Base-by-base conservation (phyloP, 2,888 invertebrate species). In the Abrostola triplasia region DNA sequence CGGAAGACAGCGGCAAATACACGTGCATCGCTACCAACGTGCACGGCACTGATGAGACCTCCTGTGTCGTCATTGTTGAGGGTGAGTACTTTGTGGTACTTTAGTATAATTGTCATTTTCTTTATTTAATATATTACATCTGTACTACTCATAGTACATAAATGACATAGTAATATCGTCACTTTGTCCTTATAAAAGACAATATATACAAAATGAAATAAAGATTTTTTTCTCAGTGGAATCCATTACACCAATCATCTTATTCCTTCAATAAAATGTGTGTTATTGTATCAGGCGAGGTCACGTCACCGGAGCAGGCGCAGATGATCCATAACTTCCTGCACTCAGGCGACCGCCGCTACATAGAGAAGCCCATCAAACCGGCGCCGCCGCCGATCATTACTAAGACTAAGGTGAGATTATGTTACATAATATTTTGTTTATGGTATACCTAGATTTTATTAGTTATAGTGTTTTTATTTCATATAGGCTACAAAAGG, bases 1-100 rank as follows among this genome's bases (percentile, higher is more conserved):
- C 98, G 0, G 97, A 97, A 65, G 99, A 99, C 95, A 98, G 99
- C 71, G 99, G 99, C 78, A 98, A 98, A 89, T 99, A 99, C 94
- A 96, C 96, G 49, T 99, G 99, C 91, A 96, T 97, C 41, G 99
- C 99, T 13, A 97, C 97, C 76, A 99, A 99, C 94, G 95, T 96
- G 57, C 98, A 99, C 87, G 99, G 99, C 82, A 97, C 97, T 38
- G 99, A 99, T 84, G 99, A 99, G 95, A 99, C 99, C 12, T 97
- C 96, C 73, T 99, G 99, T 90, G 98, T 98, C 79, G 98, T 99
- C 65, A 98, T 99, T 84, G 98, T 99, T 82, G 99, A 99, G 96
- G 98, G 98, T 96, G 95, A 92, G 86, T 51, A 12, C 36, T 47
- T 8, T 41, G 12, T 24, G 4, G 54, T 42, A n/a, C 12, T 42